These are phyloP conservation scores for Apis cerana DNA, from an alignment of 1,140 invertebrate genomes.

Conservation along the genomic window DNA sequence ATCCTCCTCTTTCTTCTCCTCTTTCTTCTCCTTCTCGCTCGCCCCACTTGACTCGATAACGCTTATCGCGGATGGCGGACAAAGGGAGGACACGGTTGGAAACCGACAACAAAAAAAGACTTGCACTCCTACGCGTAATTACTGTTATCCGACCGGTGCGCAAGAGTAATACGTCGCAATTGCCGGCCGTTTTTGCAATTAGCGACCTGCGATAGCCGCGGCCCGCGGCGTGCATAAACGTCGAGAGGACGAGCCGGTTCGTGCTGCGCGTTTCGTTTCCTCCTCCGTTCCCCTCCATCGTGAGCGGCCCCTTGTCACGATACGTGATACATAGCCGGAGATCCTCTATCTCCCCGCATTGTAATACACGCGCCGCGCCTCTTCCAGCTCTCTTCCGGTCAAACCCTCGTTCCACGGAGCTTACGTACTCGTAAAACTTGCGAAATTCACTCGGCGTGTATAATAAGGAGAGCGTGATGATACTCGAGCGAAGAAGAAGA, in stretches of 20 bases:
- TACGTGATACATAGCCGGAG: conserved; percentile 63
- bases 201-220: background rate
- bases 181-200: conserved; percentile 48
- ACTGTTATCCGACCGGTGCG: conserved; percentile 25
- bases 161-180: conserved; percentile 64
- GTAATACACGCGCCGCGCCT: conserved; percentile 62
- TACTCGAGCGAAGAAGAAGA: background rate
- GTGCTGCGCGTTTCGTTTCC: background rate
- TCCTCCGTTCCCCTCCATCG: background rate
- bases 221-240: background rate
- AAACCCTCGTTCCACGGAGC: conserved; percentile 33
- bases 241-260: background rate
- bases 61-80: background rate
- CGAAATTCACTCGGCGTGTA: conserved; percentile 51
- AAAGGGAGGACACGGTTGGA: background rate
- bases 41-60: background rate
- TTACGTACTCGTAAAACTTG: conserved; percentile 48
- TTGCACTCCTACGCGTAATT: conserved; percentile 42
- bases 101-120: background rate
- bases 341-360: conserved; percentile 64
- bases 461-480: conserved; percentile 43
- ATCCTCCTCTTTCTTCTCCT: no score
- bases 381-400: conserved; percentile 58
- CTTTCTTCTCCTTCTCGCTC: no score
- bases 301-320: conserved; percentile 61